These are phyloP conservation scores for Brachionus sp. DNA, from an alignment of 1,140 invertebrate species.

Conservation along the genomic window DNA sequence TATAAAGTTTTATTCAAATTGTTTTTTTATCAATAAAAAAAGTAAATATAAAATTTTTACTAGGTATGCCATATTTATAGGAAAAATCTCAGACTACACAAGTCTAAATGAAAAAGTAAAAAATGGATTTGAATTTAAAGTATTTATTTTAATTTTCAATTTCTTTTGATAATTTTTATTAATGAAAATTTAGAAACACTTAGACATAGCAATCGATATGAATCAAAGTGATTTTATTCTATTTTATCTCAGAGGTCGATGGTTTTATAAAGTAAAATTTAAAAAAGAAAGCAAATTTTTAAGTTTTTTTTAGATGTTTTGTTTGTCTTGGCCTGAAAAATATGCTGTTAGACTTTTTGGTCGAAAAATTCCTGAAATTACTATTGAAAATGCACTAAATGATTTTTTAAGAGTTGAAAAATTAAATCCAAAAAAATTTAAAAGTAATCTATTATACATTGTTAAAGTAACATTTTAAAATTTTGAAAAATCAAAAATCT, in stretches of 20 bases:
- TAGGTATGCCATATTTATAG: slow-evolving; percentile 30
- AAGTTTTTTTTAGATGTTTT: background rate
- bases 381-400: slow-evolving; percentile 16
- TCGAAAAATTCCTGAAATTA: slow-evolving; percentile 3
- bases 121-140: slow-evolving; percentile 44
- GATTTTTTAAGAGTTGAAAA: slow-evolving; percentile 34
- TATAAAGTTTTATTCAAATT: too few species aligned
- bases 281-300: background rate
- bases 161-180: background rate
- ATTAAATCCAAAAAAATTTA: background rate
- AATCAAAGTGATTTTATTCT: background rate
- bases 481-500: background rate
- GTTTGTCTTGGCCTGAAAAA: slow-evolving; percentile 4
- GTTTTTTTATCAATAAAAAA: too few species aligned
- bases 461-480: background rate
- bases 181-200: background rate
- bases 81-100: background rate
- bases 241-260: slow-evolving; percentile 27
- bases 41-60: too few species aligned
- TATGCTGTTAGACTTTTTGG: slow-evolving; percentile 1
- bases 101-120: slow-evolving; percentile 29
- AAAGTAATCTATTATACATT: background rate
- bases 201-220: slow-evolving; percentile 18
- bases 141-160: background rate
- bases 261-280: slow-evolving; percentile 30